A percentile compares a stretch with the other conserved stretches of the same genome.
Conservation (phyloP, 2,113 vertebrate species). For the Gymnocephalus cernua region DNA sequence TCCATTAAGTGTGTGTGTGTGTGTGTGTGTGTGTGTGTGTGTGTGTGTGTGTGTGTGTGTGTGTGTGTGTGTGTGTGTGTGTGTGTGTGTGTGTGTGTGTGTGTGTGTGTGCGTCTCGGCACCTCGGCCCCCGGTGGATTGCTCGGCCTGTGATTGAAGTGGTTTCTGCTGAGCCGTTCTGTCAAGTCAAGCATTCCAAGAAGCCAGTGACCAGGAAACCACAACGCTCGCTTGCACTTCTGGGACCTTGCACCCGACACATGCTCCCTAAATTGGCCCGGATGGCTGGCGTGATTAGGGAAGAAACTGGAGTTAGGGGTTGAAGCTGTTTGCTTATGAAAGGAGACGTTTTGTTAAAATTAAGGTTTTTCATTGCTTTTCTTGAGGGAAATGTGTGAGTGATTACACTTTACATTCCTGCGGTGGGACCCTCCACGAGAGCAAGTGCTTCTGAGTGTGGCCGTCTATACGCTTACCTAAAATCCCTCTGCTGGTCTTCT, state of each 20-base stretch:
- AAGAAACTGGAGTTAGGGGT: not conserved
- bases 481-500: conserved; percentile 17
- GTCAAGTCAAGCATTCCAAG: conserved; percentile 75
- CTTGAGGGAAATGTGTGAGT: conserved; percentile 62
- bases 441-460: conserved; percentile 46
- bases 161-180: conserved; percentile 63
- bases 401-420: conserved; percentile 75
- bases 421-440: conserved; percentile 56
- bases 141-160: conserved; percentile 47
- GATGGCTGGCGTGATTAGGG: conserved; percentile 44
- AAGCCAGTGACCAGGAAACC: conserved; percentile 75
- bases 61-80: too few species aligned
- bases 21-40: too few species aligned
- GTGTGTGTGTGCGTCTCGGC: conserved; percentile 35
- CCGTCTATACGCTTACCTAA: conserved; percentile 3
- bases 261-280: conserved; percentile 49
- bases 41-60: too few species aligned
- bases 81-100: too few species aligned
- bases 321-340: conserved; percentile 63
- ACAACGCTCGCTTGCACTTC: conserved; percentile 56
- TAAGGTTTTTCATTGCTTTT: conserved; percentile 58
- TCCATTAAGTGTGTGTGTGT: conserved; percentile 26
- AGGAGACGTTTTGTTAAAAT: conserved; percentile 64
- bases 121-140: conserved; percentile 27
- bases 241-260: conserved; percentile 65